Conservation (phyloP, 2,113 vertebrate species). For the Plecotus auritus region DNA sequence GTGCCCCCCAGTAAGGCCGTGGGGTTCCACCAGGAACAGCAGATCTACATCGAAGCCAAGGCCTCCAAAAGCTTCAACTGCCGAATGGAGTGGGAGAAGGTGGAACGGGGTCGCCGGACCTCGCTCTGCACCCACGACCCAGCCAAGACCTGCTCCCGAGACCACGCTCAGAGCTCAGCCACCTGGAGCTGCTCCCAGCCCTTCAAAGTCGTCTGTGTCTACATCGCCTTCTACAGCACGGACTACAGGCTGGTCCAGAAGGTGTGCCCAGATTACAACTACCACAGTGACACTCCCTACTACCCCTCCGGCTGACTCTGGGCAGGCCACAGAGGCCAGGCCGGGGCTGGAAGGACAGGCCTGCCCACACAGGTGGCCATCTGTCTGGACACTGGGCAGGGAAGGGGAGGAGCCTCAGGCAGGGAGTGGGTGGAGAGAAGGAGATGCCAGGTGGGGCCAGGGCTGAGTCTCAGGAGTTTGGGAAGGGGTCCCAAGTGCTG, state of each 20-base stretch:
- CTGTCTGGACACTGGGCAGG: constrained; percentile 31
- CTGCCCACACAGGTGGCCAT: neutral
- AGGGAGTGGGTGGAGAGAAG: constrained; percentile 2
- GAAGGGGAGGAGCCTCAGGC: constrained; percentile 22
- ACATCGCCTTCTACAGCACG: constrained; percentile 97
- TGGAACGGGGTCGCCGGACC: constrained; percentile 93
- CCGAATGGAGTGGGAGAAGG: constrained; percentile 95
- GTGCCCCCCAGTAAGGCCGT: constrained; percentile 95
- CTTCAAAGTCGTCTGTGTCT: constrained; percentile 97
- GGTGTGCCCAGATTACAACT: constrained; percentile 97
- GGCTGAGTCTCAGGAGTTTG: neutral
- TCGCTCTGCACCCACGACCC: constrained; percentile 96
- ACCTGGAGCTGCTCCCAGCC: constrained; percentile 98
- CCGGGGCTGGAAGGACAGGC: constrained; percentile 14
- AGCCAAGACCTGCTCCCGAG: constrained; percentile 94
- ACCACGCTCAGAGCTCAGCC: constrained; percentile 94
- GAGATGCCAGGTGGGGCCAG: neutral
- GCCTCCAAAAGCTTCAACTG: constrained; percentile 99
- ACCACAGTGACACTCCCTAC: constrained; percentile 92
- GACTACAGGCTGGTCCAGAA: constrained; percentile 98
- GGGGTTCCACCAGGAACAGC: constrained; percentile 95
- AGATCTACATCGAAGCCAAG: constrained; percentile 97
- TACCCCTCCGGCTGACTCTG: constrained; percentile 90
- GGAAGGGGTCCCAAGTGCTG: neutral
- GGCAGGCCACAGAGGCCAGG: constrained; percentile 4